Base-by-base conservation (phyloP, 2,797 vertebrate species). In the Merluccius polli region DNA sequence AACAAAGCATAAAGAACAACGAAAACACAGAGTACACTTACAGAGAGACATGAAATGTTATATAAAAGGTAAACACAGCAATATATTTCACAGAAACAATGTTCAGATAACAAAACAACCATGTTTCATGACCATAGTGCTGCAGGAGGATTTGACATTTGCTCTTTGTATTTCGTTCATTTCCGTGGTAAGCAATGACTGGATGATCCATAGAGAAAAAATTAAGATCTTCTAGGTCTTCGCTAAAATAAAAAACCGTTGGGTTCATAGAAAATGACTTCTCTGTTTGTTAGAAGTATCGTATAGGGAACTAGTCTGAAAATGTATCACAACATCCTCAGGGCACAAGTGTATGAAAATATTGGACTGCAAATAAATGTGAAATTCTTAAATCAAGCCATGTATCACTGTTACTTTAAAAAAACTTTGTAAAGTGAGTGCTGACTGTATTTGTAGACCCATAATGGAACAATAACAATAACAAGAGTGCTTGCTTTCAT, bases 111-210 rank as follows among this genome's bases (percentile, higher is more conserved):
- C 72, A 85, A 80, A 86, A 89, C 92, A 94, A 94, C 91, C 92
- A 81, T 85, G 82, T 93, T 93, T 94, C 85, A 93, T 93, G 92
- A 93, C 90, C 93, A 95, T 94, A 95, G 95, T 95, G 94, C 95
- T 94, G 88, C 85, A 89, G 87, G 71, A 83, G 71, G 82, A 77
- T 81, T 84, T 78, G 81, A 78, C 38, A 76, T 48, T 74, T 73
- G 63, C 41, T 73, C 77, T 80, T 84, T 33, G 73, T 31, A 52
- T 75, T 59, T 73, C 81, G 76, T 78, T 83, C 15, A 59, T 73
- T 79, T 79, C 52, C 13, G 33, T 74, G 76, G 84, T 75, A 70
- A 85, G 73, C 79, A 84, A 35, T 48, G 11, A 74, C 52, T 2
- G 63, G 77, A 75, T 18, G 15, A 65, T 65, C 52, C 36, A 76